Conservation (phyloP, 2,888 invertebrate species). For the Heliconius aoede region DNA sequence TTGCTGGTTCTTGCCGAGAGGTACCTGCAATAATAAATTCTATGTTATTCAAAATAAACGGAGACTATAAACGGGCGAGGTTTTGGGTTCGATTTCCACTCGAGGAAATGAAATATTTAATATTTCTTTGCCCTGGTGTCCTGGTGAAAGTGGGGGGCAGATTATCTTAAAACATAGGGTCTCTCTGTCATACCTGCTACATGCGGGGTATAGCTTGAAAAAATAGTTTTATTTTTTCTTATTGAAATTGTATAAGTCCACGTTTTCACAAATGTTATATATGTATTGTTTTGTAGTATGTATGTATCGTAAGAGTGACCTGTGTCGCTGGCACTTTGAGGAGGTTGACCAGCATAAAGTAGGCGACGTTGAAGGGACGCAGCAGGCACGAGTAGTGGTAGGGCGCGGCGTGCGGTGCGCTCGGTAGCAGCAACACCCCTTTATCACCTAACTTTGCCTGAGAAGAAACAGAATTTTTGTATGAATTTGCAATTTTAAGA, state of each 20-base stretch:
- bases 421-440: conserved; percentile 93
- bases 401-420: conserved; percentile 91
- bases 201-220: no score
- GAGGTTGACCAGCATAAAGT: conserved; percentile 93
- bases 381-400: conserved; percentile 92
- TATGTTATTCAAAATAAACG: background rate
- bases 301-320: conserved; percentile 54
- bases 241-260: no score
- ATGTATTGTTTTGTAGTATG: background rate
- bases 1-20: conserved; percentile 88
- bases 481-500: background rate
- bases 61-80: background rate
- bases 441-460: conserved; percentile 90
- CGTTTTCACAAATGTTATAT: background rate
- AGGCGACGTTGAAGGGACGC: conserved; percentile 92
- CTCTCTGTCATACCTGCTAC: no score
- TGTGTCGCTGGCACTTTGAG: conserved; percentile 94
- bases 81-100: no score
- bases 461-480: conserved; percentile 32
- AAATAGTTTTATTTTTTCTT: no score
- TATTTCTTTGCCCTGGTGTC: no score
- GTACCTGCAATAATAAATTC: conserved; percentile 79
- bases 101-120: no score
- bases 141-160: no score
- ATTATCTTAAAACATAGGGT: no score